A percentile compares a stretch with the other conserved stretches of the same genome.
Conservation (phyloP, 2,113 vertebrate genomes). For the Orthochromis malagaraziensis region DNA sequence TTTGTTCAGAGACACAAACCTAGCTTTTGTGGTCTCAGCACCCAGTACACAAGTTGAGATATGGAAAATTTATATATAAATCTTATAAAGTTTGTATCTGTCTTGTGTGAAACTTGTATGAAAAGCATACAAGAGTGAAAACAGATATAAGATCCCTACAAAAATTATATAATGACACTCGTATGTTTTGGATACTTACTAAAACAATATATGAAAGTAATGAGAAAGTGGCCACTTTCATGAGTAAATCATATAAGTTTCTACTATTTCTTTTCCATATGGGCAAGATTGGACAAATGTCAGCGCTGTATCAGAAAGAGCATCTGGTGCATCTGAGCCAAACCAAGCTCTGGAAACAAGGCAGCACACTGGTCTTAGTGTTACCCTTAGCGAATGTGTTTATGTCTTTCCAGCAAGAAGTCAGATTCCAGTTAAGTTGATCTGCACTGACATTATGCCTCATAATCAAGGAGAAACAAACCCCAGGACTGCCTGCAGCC, state of each 20-base stretch:
- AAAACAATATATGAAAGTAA: too few relatives aligned
- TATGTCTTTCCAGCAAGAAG: background rate
- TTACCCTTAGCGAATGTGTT: background rate
- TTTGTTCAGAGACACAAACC: background rate
- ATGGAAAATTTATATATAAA: too few relatives aligned
- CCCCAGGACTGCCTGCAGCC: background rate
- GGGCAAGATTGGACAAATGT: background rate
- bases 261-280: too few relatives aligned
- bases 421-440: background rate
- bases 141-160: too few relatives aligned
- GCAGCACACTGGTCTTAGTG: background rate
- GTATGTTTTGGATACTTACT: too few relatives aligned
- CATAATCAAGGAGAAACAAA: background rate
- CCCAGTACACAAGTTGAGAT: background rate
- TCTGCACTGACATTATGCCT: background rate
- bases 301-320: background rate
- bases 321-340: background rate
- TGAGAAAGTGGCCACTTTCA: too few relatives aligned
- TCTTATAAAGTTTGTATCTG: too few relatives aligned
- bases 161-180: too few relatives aligned
- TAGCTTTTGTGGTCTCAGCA: background rate
- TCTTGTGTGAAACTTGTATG: too few relatives aligned
- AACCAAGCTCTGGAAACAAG: background rate
- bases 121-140: too few relatives aligned
- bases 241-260: too few relatives aligned